Conservation (phyloP, 2,797 vertebrate species). For the Lates japonicus region DNA sequence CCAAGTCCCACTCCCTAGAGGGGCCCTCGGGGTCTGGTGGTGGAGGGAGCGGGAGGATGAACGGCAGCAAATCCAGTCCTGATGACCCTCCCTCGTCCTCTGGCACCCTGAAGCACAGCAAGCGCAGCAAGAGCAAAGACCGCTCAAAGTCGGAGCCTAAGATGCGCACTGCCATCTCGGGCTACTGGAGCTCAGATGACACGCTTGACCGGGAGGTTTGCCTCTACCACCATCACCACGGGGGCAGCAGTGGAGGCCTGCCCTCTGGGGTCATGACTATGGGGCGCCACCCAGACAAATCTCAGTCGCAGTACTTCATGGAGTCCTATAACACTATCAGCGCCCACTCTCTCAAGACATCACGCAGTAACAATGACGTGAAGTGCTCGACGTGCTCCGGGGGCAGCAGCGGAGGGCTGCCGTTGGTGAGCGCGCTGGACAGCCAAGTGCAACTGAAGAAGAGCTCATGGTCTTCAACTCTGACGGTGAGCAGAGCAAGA, state of each 20-base stretch:
- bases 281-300: slow-evolving; percentile 95
- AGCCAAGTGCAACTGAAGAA: slow-evolving; percentile 91
- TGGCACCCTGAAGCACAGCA: slow-evolving; percentile 87
- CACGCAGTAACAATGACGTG: slow-evolving; percentile 94
- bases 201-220: slow-evolving; percentile 93
- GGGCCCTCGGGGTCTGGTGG: slow-evolving; percentile 86
- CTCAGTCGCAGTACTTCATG: slow-evolving; percentile 95
- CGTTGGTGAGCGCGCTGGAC: slow-evolving; percentile 61
- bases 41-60: slow-evolving; percentile 79
- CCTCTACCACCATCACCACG: slow-evolving; percentile 90
- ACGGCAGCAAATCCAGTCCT: slow-evolving; percentile 82
- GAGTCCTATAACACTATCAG: slow-evolving; percentile 96
- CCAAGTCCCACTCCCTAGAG: slow-evolving; percentile 97
- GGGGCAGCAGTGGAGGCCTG: slow-evolving; percentile 54
- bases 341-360: slow-evolving; percentile 91
- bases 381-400: slow-evolving; percentile 93
- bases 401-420: slow-evolving; percentile 45
- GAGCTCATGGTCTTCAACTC: slow-evolving; percentile 94
- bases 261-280: slow-evolving; percentile 95
- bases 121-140: slow-evolving; percentile 96
- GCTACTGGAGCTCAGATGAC: slow-evolving; percentile 97
- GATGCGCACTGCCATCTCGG: slow-evolving; percentile 89
- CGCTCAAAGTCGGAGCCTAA: slow-evolving; percentile 91
- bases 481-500: slow-evolving; percentile 96
- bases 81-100: slow-evolving; percentile 78